Conservation (phyloP, 2,797 vertebrate genomes). For the Spondyliosoma cantharus region DNA sequence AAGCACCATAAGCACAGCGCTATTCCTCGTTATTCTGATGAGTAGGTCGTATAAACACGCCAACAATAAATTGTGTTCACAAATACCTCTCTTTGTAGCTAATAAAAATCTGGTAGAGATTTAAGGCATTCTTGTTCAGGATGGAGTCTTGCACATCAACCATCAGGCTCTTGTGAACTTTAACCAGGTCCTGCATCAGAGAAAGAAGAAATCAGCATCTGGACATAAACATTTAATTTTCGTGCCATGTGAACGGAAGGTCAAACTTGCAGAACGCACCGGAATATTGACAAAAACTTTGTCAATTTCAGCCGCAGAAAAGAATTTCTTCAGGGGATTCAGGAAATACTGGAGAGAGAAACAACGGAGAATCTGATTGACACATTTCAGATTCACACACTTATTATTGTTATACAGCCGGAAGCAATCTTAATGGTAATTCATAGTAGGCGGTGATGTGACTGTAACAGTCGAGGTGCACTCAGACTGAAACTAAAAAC, state of each 20-base stretch:
- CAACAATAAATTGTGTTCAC: background rate
- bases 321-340: conserved; percentile 90
- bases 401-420: background rate
- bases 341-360: conserved; percentile 88
- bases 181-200: conserved; percentile 88
- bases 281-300: conserved; percentile 93
- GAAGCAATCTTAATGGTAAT: background rate
- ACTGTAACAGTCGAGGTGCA: conserved; percentile 1
- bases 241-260: background rate
- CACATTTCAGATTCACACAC: background rate
- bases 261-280: conserved; percentile 79
- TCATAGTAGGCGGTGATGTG: background rate
- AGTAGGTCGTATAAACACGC: background rate
- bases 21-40: no score
- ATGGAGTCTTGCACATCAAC: conserved; percentile 92
- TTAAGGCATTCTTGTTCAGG: conserved; percentile 90
- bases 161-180: conserved; percentile 91
- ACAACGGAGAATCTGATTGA: background rate
- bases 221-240: background rate
- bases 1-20: no score
- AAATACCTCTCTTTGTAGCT: conserved; percentile 93
- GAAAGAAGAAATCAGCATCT: conserved; percentile 7
- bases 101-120: conserved; percentile 93
- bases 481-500: conserved; percentile 31
- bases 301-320: conserved; percentile 88